These are phyloP conservation scores for Xyrichtys novacula DNA, from an alignment of 2,797 vertebrate genomes.

Conservation along the genomic window DNA sequence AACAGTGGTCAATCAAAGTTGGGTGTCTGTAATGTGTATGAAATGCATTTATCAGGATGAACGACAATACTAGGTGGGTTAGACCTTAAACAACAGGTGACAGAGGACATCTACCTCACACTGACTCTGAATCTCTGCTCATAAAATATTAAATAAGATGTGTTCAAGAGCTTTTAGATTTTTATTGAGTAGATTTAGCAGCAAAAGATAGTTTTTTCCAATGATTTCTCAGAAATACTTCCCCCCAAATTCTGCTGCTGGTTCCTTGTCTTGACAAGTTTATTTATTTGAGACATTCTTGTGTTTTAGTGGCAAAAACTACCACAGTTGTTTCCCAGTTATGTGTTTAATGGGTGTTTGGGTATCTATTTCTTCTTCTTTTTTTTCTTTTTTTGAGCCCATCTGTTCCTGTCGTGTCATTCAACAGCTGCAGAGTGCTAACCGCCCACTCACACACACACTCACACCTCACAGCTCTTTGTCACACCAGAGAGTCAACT, in stretches of 20 bases:
- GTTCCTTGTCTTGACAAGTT: background rate
- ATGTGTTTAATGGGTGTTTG: slow-evolving; percentile 31
- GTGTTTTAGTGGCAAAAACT: background rate
- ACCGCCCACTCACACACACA: slow-evolving; percentile 53
- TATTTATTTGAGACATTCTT: slow-evolving; percentile 2
- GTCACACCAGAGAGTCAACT: slow-evolving; percentile 57
- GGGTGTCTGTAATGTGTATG: background rate
- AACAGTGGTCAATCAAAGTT: too few relatives aligned
- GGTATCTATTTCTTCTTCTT: slow-evolving; percentile 9
- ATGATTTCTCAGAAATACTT: background rate
- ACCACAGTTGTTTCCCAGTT: slow-evolving; percentile 5
- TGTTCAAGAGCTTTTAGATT: background rate
- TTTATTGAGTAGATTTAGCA: background rate
- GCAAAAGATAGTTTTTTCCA: too few relatives aligned
- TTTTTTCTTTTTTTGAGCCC: slow-evolving; percentile 33
- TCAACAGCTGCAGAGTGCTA: slow-evolving; percentile 68
- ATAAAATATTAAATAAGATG: too few relatives aligned
- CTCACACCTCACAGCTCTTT: slow-evolving; percentile 53
- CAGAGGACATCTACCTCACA: too few relatives aligned
- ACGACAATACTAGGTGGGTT: too few relatives aligned
- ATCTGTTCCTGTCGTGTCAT: slow-evolving; percentile 69
- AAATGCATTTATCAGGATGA: too few relatives aligned
- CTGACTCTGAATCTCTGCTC: too few relatives aligned
- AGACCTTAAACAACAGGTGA: too few relatives aligned
- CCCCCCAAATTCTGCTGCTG: background rate